Evolutionary conservation across 2,113 vertebrate species (phyloP), one percentile per base, ranked within the genome.

Genomic region (Empidonax traillii): DNA sequence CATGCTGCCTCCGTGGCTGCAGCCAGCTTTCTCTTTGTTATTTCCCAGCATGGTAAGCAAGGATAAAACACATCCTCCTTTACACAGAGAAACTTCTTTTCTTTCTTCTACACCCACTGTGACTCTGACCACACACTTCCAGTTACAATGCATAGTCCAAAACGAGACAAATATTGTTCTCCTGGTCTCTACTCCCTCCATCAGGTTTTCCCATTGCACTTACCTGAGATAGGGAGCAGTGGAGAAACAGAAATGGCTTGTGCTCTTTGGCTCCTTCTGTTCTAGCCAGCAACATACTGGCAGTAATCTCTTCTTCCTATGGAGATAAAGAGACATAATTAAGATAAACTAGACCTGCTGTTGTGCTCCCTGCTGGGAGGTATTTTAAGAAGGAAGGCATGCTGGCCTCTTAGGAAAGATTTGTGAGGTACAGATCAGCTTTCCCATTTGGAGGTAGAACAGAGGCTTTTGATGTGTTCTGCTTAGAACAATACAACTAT

Each of bases 321-420:
- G 59, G 95, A 91, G 96, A 85, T 95, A 95, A 95, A 89, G 87
- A 96, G 82, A 93, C 78, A 69, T 93, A 95, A 95, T 96, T 95
- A 94, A 95, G 94, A 95, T 75, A 94, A 91, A 91, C 89, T 87
- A 93, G 81, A 78, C 72, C 59, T 93, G 85, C 91, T 91, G 81
- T 79, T 89, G 81, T 94, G 51, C 55, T 85, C 43, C 89, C 87
- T 94, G 81, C 87, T 96, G 85, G 23, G 87, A 93, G 14, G 67
- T 90, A 91, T 85, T 59, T 59, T 89, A 94, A 65, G 67, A 62
- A 76, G 49, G 74, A 82, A 93, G 55, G 44, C 83, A 68, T 41
- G 84, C 66, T 61, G 73, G 65, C 44, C 58, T 79, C 51, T 65
- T 95, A 85, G n/a, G 92, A 87, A 89, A 91, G 84, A 63, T 44